Conservation (phyloP, 2,113 vertebrate species). For the Rattus norvegicus region GRCr8 NC_086027.1:19580501-19581000, state of each 20-base stretch:
- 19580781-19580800: not conserved
- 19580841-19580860: not conserved
- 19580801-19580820: not conserved
- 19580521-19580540: not conserved
- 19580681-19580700: not conserved
- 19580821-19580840: not conserved
- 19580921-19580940: not conserved
- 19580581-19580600: not conserved
- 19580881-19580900: not conserved
- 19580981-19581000: not conserved
- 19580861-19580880: not conserved
- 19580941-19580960: not conserved
- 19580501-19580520: not conserved
- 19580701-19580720: not conserved
- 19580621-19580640: not conserved
- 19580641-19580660: not conserved
- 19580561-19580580: not conserved
- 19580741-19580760: not conserved
- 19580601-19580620: not conserved
- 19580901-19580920: not conserved
- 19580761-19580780: not conserved
- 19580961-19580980: not conserved
- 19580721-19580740: not conserved
- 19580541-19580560: not conserved
- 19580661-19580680: not conserved